Evolutionary conservation across 2,113 vertebrate species (phyloP).

Genomic region (Cephalopterus ornatus): DNA sequence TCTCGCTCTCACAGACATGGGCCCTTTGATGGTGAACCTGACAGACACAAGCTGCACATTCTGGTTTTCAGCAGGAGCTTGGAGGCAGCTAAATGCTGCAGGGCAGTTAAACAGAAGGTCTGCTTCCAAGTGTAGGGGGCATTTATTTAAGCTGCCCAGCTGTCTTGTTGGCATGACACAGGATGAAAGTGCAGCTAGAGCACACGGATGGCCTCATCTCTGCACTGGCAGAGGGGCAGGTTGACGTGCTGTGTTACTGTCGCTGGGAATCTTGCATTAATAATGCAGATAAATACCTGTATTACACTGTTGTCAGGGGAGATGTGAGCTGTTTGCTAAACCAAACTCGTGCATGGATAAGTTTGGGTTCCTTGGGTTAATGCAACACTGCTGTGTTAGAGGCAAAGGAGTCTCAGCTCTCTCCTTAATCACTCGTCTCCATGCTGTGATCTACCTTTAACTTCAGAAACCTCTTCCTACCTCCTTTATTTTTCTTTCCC

Average conservation of each 20-base stretch:
- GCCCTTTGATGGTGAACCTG: constrained; percentile 10
- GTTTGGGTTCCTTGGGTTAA: neutral
- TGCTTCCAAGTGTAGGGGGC: neutral
- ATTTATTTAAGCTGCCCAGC: constrained; percentile 6
- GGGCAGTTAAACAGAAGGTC: constrained; percentile 1
- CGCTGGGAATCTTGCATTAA: neutral
- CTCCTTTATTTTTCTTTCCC: neutral
- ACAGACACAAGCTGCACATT: neutral
- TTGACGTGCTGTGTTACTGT: neutral
- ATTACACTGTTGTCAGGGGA: neutral
- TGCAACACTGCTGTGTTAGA: neutral
- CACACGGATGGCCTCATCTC: neutral
- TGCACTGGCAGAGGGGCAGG: neutral
- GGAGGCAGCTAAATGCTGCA: constrained; percentile 8
- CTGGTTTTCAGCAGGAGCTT: neutral
- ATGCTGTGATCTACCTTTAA: neutral
- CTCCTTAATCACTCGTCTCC: neutral
- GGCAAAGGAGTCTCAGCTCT: neutral
- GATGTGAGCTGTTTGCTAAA: neutral
- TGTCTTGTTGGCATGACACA: neutral
- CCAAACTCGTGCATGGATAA: neutral
- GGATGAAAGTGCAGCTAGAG: neutral
- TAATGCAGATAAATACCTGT: neutral
- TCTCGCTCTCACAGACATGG: neutral
- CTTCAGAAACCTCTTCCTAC: neutral